Base-by-base conservation (phyloP, 2,113 vertebrate genomes). In the Neotoma lepida region DNA sequence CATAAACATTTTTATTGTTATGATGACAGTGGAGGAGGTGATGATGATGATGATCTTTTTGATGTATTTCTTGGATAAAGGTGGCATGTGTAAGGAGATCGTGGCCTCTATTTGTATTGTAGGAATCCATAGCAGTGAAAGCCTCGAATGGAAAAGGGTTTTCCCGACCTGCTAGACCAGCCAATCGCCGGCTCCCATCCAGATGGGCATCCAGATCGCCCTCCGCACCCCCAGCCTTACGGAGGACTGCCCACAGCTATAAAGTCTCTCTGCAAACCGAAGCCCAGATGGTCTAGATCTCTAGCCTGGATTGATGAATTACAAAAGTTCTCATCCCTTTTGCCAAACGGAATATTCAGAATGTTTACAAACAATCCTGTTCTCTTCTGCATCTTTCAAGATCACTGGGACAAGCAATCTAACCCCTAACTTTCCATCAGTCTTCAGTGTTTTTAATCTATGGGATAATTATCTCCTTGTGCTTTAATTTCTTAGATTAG, bases 161-260 rank as follows among this genome's bases (percentile, higher is more conserved):
- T 98, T 99, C 99, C 6, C 98, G 99, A 90, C 99, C 99, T 0
- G 98, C 99, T 51, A 98, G 99, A 96, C 99, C 99, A 90, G 98
- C 99, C 92, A 99, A 99, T 96, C 98, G 99, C 73, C 99, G 99
- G 89, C 98, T 98, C 22, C 99, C 99, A 56, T 99, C 99, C 76
- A 98, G 99, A 96, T 99, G 99, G 99, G 99, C 99, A 70, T 98
- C 98, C 82, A 98, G 98, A 92, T 99, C 98, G 9, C 98, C 98
- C 0, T 98, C 99, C 2, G 98, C 98, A 4, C 98, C 99, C 0
- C 98, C 98, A 0, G 97, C 98, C 77, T 85, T 98, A 90, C 96
- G 97, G 93, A 98, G 97, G 94, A 78, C 97, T 4, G 86, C 96
- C 1, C 97, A 98, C 88, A 98, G 92, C 95, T 98, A 96, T 87